Evolutionary conservation across 1,140 invertebrate genomes (phyloP).

Genomic region (Stegodyphus mimosarum): DNA sequence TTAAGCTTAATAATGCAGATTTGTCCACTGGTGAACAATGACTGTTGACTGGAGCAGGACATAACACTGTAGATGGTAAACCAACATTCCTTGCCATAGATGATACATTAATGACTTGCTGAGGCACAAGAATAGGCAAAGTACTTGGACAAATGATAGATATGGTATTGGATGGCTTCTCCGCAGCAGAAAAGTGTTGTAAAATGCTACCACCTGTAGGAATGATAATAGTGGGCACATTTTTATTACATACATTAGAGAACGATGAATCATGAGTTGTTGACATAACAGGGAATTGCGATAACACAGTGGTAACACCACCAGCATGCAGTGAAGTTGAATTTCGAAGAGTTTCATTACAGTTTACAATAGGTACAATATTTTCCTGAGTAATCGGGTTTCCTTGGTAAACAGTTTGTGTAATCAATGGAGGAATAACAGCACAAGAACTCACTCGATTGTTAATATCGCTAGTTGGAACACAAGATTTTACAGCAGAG

Average conservation of each 20-base stretch:
- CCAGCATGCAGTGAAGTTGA: slow-evolving; percentile 21
- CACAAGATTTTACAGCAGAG: neutral
- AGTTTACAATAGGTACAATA: slow-evolving; percentile 5
- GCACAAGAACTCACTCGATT: neutral
- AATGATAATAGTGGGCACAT: slow-evolving; percentile 52
- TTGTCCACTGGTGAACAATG: slow-evolving; percentile 26
- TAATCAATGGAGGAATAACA: neutral
- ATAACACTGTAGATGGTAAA: slow-evolving; percentile 10
- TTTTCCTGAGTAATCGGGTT: slow-evolving; percentile 4
- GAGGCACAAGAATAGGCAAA: slow-evolving; percentile 49
- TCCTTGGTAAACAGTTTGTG: neutral
- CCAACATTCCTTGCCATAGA: slow-evolving; percentile 43
- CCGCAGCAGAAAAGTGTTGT: slow-evolving; percentile 29
- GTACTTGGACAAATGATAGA: slow-evolving; percentile 49
- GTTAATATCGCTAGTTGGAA: neutral
- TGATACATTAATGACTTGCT: slow-evolving; percentile 45
- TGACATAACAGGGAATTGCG: slow-evolving; percentile 62
- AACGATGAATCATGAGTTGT: slow-evolving; percentile 56
- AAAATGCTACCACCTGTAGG: slow-evolving; percentile 42
- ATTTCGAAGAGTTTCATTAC: slow-evolving; percentile 17
- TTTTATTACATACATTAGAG: slow-evolving; percentile 38
- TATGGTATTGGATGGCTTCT: slow-evolving; percentile 48
- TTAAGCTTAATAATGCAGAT: slow-evolving; percentile 36
- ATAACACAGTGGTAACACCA: slow-evolving; percentile 61
- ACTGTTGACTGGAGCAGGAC: slow-evolving; percentile 23